Base-by-base conservation (phyloP, 1,140 invertebrate species). In the Drosophila arizonae region DNA sequence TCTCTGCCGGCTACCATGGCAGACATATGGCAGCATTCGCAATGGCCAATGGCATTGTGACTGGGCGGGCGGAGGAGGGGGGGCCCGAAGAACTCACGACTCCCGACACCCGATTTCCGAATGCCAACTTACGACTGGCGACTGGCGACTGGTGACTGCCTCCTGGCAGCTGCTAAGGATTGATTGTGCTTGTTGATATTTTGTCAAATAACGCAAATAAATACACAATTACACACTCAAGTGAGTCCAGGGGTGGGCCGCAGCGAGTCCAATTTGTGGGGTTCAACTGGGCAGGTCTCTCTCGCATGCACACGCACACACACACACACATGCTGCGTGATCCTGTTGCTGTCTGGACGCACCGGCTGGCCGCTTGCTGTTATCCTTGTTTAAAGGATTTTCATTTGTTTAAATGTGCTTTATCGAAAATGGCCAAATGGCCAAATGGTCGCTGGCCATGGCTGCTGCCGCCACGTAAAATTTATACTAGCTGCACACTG, bases 151-250 rank as follows among this genome's bases (percentile, higher is more conserved):
- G 57, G 54, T 45, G 63, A 76, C 72, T 86, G 43, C n/a, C 43
- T 46, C n/a, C 80, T 76, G 70, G 82, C 69, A 71, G 79, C 79
- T 79, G 84, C 51, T 56, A 69, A 87, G 82, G 82, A 88, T 88
- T 88, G 84, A 88, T 88, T 88, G 84, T 77, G 84, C 84, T 88
- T 88, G 84, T 88, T 88, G 84, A 88, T 88, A 88, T 88, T 88
- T 88, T 88, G 85, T 88, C 84, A 88, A 88, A 88, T 88, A 88
- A 88, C 85, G 85, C 80, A 88, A 88, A 88, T 88, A 88, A 88
- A 88, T 88, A 88, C 84, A 88, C 84, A 88, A 88, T 88, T 88
- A 89, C 84, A 88, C 84, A 88, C 85, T 88, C 84, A 88, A 88
- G 84, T 88, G 84, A 84, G 55, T 78, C 51, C 76, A 36, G 55